Base-by-base conservation (phyloP, 2,888 invertebrate genomes). In the Diplazon laetatorius region DNA sequence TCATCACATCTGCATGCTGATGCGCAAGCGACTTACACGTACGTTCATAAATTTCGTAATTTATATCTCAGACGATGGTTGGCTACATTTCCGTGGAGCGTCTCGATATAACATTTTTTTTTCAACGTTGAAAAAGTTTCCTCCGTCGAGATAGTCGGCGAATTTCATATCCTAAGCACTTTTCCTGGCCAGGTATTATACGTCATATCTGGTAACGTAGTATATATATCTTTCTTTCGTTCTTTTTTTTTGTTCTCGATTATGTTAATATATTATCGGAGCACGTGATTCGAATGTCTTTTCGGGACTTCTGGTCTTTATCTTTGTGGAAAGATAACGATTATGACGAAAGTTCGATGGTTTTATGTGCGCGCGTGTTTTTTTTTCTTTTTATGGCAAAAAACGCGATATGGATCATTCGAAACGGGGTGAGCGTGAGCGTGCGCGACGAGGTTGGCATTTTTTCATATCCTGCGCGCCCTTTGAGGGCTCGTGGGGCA, bases 401-500 rank as follows among this genome's bases (percentile, higher is more conserved):
- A 16, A 52, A 16, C 42, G 16, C 25, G 3, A 1, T 10, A 6
- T 2, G n/a, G 22, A 39, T 50, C 20, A 48, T 48, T 35, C 4
- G 37, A 48, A 35, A 14, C 12, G 4, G 8, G 35, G 22, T 39
- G 5, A 1, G 39, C 14, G 20, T 20, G 35, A 59, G n/a, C n/a
- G 37, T 14, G 14, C 20, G 18, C 14, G 37, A 37, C 14, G 14
- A 1, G 37, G 12, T 1, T 37, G 30, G 57, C 35, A 37, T 9
- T 59, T 10, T n/a, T 9, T 52, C 22, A 37, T 10, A 35, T 20
- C 39, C 20, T 20, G 42, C 39, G 39, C n/a, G n/a, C n/a, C n/a
- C n/a, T 12, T 25, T 18, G 10, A 2, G n/a, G 5, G n/a, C 6
- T 16, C 39, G 2, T 65, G n/a, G 55, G 46, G 62, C 82, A 80